Percentiles rank a stretch among this genome's conserved stretches.
Evolutionary conservation across 2,797 vertebrate species (phyloP).

Genomic region (Austrolebias charrua): DNA sequence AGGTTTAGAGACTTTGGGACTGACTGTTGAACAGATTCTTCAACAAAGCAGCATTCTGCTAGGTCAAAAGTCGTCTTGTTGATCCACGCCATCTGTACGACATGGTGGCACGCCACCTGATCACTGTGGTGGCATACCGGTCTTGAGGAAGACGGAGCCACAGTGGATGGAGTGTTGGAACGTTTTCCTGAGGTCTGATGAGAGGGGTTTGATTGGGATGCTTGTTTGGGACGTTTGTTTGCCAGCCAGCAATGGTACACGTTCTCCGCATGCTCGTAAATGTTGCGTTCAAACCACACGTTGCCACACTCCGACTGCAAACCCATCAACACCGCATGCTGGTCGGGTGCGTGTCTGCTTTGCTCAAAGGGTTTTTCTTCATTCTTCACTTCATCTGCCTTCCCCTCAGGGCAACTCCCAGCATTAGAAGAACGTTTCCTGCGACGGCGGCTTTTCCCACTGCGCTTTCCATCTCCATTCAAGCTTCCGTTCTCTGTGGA

Average conservation of each 20-base stretch:
- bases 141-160: slow-evolving; percentile 12
- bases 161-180: slow-evolving; percentile 10
- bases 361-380: slow-evolving; percentile 30
- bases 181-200: slow-evolving; percentile 21
- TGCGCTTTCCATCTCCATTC: slow-evolving; percentile 68
- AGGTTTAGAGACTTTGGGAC: slow-evolving; percentile 66
- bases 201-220: slow-evolving; percentile 50
- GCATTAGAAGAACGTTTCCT: slow-evolving; percentile 64
- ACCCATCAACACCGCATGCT: slow-evolving; percentile 39
- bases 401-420: slow-evolving; percentile 37
- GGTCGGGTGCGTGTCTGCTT: background rate
- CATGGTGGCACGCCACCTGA: slow-evolving; percentile 82
- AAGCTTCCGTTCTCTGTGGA: slow-evolving; percentile 70
- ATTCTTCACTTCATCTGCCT: slow-evolving; percentile 12
- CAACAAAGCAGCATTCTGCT: slow-evolving; percentile 78
- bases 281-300: slow-evolving; percentile 73
- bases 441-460: slow-evolving; percentile 66
- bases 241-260: slow-evolving; percentile 68
- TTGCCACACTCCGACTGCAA: slow-evolving; percentile 68
- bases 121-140: slow-evolving; percentile 70
- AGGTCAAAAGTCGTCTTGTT: slow-evolving; percentile 84
- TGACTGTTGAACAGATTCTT: slow-evolving; percentile 60
- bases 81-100: slow-evolving; percentile 79
- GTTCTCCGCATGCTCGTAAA: slow-evolving; percentile 75
- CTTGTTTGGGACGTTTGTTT: slow-evolving; percentile 59